Evolutionary conservation across 2,797 vertebrate species (phyloP).

Genomic region (Microctenopoma steveboyesi): DNA sequence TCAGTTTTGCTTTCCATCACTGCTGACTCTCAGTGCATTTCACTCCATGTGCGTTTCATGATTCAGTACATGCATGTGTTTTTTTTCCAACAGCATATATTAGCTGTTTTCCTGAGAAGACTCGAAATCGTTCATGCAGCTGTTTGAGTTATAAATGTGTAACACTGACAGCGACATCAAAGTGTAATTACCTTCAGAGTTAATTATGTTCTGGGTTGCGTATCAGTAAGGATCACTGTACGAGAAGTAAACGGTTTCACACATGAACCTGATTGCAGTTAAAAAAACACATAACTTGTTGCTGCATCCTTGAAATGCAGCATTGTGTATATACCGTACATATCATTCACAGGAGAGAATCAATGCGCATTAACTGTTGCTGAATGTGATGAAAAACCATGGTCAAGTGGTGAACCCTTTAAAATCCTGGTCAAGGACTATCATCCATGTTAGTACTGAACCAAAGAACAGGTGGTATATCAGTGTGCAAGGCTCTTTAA

Average conservation of each 20-base stretch:
- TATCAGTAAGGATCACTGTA: conserved; percentile 18
- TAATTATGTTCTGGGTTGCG: conserved; percentile 5
- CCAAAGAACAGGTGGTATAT: conserved; percentile 39
- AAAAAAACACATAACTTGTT: conserved; percentile 5
- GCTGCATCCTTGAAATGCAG: conserved; percentile 41
- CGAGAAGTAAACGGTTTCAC: conserved; percentile 20
- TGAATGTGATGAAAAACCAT: conserved; percentile 51
- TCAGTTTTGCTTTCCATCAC: conserved; percentile 59
- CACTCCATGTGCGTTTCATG: conserved; percentile 51
- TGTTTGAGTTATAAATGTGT: conserved; percentile 46
- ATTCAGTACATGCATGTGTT: conserved; percentile 69
- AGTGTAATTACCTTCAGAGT: conserved; percentile 21
- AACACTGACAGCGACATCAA: conserved; percentile 22
- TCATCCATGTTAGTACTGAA: conserved; percentile 45
- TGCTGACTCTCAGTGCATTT: conserved; percentile 47
- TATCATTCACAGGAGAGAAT: conserved; percentile 26
- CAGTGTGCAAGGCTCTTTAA: conserved; percentile 27
- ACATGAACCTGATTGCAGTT: conserved; percentile 23
- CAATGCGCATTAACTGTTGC: conserved; percentile 20
- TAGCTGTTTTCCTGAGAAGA: conserved; percentile 46
- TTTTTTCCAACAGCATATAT: conserved; percentile 64
- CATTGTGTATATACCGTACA: neutral
- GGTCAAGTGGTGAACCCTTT: conserved; percentile 67
- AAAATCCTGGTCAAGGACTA: conserved; percentile 69
- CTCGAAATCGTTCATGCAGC: conserved; percentile 41